These are phyloP conservation scores for Gymnorhina tibicen DNA, from an alignment of 2,113 vertebrate species.

Conservation along the genomic window DNA sequence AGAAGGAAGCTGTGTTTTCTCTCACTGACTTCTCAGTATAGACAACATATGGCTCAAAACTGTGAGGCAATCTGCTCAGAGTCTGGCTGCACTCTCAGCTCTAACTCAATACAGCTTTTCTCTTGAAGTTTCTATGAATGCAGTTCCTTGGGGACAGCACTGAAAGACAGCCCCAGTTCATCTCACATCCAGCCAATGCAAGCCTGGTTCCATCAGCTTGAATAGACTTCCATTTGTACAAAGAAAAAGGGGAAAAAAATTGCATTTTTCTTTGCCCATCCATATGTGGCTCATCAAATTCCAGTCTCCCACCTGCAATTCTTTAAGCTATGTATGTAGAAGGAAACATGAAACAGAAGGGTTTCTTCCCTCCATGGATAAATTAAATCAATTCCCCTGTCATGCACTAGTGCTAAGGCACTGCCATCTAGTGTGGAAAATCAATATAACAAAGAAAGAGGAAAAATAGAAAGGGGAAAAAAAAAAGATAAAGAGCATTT, in stretches of 20 bases:
- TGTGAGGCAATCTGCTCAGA: conserved; percentile 51
- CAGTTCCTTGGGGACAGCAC: background rate
- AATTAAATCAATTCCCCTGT: conserved; percentile 27
- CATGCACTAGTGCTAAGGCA: conserved; percentile 37
- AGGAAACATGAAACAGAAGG: conserved; percentile 3
- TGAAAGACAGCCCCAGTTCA: background rate
- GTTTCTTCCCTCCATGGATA: background rate
- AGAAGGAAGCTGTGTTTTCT: conserved; percentile 34
- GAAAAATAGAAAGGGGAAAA: fast-evolving
- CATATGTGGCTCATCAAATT: background rate
- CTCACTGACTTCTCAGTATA: conserved; percentile 18
- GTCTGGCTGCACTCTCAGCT: conserved; percentile 10
- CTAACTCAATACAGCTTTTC: background rate
- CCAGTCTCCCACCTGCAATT: background rate
- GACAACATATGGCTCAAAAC: conserved; percentile 57
- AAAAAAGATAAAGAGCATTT: background rate
- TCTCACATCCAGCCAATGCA: background rate
- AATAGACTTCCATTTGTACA: background rate
- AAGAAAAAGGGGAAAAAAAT: background rate
- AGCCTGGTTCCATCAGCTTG: background rate
- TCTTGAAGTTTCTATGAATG: background rate
- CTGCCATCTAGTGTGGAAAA: conserved; percentile 64
- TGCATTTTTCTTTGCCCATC: background rate
- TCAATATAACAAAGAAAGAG: conserved; percentile 10
- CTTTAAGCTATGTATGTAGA: background rate